Percentiles rank a stretch among this genome's conserved stretches.
phyloP scores from a whole-genome alignment of 2,888 invertebrate genomes.

The Melitaea athalia region DNA sequence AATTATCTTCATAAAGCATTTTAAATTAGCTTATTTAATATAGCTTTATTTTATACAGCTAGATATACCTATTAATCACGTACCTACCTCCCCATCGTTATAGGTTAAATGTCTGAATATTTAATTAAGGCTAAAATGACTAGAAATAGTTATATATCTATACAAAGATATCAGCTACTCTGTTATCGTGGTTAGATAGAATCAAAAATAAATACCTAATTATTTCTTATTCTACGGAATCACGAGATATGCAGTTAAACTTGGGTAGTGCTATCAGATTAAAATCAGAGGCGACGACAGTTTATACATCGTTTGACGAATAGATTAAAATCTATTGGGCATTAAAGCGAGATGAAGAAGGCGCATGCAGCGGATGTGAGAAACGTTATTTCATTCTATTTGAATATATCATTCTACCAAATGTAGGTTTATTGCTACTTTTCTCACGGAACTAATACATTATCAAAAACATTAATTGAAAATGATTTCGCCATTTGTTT shows the following conservation, averaged over 20 bases:
- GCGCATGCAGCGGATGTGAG: constrained; percentile 75
- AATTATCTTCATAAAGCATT: constrained; percentile 15
- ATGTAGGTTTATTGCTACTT: constrained; percentile 82
- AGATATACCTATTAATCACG: constrained; percentile 11
- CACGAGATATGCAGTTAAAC: constrained; percentile 50
- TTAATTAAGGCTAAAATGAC: constrained; percentile 20
- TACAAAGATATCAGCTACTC: constrained; percentile 15
- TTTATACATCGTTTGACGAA: constrained; percentile 73
- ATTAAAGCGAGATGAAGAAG: constrained; percentile 66
- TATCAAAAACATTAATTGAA: constrained; percentile 77
- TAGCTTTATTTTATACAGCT: constrained; percentile 22
- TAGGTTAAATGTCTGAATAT: constrained; percentile 7
- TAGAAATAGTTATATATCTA: constrained; percentile 2
- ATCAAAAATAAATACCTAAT: constrained; percentile 41
- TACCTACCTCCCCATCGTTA: constrained; percentile 8
- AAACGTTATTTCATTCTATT: constrained; percentile 77
- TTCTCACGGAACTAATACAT: constrained; percentile 82
- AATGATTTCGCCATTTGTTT: constrained; percentile 75
- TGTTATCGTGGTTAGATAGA: constrained; percentile 34
- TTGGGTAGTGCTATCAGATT: constrained; percentile 55
- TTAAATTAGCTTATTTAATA: too few species aligned
- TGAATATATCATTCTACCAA: constrained; percentile 78
- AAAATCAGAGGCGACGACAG: constrained; percentile 65
- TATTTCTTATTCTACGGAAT: constrained; percentile 46
- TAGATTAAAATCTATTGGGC: constrained; percentile 70